Evolutionary conservation across 1,140 invertebrate species (phyloP).

Genomic region (Phenacoccus solenopsis): DNA sequence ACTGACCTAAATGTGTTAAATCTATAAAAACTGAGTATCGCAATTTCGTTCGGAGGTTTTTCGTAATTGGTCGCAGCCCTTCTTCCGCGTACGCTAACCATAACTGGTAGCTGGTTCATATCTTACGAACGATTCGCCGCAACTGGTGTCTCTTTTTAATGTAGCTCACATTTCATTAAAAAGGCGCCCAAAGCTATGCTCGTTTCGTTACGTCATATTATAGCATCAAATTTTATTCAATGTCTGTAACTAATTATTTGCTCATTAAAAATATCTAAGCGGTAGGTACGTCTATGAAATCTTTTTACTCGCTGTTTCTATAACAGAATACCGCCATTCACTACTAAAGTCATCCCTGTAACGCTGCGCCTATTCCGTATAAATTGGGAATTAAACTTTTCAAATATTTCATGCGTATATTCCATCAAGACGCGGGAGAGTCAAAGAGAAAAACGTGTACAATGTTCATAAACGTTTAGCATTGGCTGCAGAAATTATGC

Average conservation of each 20-base stretch:
- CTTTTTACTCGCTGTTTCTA: background rate
- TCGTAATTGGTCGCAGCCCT: background rate
- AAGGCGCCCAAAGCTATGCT: background rate
- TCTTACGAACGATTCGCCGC: background rate
- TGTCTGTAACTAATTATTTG: conserved; percentile 3
- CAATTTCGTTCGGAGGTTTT: background rate
- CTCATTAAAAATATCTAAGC: conserved; percentile 3
- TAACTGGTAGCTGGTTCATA: background rate
- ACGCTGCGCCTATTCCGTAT: background rate
- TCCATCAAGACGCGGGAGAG: background rate
- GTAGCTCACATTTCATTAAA: background rate
- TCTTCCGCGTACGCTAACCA: background rate
- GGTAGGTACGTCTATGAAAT: background rate
- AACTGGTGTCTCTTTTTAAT: background rate
- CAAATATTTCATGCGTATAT: background rate
- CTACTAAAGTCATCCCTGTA: background rate
- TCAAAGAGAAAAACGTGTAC: background rate
- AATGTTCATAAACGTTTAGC: background rate
- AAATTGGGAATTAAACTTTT: background rate
- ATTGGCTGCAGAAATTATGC: background rate
- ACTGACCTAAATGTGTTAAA: background rate
- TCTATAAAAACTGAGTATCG: background rate
- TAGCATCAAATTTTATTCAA: background rate
- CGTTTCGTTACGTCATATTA: background rate
- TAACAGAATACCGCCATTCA: background rate